Base-by-base conservation (phyloP, 2,113 vertebrate genomes). In the Zootoca vivipara region DNA sequence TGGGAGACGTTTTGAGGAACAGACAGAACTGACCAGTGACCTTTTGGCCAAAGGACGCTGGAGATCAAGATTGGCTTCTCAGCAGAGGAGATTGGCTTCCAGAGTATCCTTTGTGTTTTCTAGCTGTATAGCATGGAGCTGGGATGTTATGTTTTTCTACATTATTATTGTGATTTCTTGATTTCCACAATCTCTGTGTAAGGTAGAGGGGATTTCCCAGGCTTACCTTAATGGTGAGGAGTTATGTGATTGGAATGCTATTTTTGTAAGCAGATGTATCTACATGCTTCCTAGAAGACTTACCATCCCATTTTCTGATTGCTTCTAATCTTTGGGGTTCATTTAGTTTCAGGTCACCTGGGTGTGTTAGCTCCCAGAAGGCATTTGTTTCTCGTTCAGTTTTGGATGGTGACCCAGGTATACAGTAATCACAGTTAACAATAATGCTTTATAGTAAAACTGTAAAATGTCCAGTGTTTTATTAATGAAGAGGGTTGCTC, bases 61-160 rank as follows among this genome's bases (percentile, higher is more conserved):
- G 80, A 82, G 86, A 83, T 22, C 26, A 1, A 0, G 78, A 24
- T 30, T 89, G 72, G 46, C 64, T 89, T 72, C 69, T 1, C 0
- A 1, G 33, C 0, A 4, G 46, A 52, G 46, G 46, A 52, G 46
- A 52, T 52, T 52, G 46, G 15, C 46, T 58, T 74, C 4, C 42
- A 72, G 35, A 65, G 89, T 89, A 89, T 93, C 92, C 90, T 92
- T 91, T 87, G 33, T 73, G 56, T 2, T 7, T 28, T 0, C 24
- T 65, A 5, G 46, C 33, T 33, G 12, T 22, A 18, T 79, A 79
- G n/a, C 1, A 5, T 38, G 42, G 78, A 74, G 58, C 33, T 3
- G 35, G 18, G 8, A 10, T 28, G 13, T n/a, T 16, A 30, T 15
- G 24, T 12, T 20, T 33, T 15, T 10, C 18, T 5, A 5, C 18